Evolutionary conservation across 2,113 vertebrate species (phyloP), one percentile per base, ranked within the genome.

Genomic region (Clarias batrachus): DNA sequence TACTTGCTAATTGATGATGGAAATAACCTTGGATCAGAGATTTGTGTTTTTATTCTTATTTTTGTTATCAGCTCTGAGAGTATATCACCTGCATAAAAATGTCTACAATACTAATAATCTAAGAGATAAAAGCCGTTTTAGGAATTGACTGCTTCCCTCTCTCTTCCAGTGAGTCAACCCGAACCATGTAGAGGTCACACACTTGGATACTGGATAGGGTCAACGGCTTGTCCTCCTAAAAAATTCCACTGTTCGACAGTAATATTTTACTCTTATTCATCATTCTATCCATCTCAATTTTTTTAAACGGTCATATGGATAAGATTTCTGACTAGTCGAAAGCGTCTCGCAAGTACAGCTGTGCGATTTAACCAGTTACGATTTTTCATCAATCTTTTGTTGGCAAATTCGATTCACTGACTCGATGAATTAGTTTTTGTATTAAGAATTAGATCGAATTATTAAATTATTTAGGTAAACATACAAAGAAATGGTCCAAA

Each of bases 211-310:
- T 41, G 82, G 82, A 71, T 57, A 37, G 71, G 81, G 68, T 71
- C 87, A 54, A 82, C 60, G 54, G 57, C 77, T 30, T 85, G 59
- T 80, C 57, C 85, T 87, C 85, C 52, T 81, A 41, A 27, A 37
- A 57, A 57, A 88, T 84, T 84, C 84, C 76, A 68, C 11, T 66
- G 57, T 62, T 56, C 27, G 81, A 83, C 59, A 56, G n/a, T 81
- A 76, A 86, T 81, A 4, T 37, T 52, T 23, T 66, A 37, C n/a
- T 13, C 33, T 37, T 80, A 80, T 88, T 86, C 41, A 88, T 83
- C 66, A 81, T 84, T 19, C 80, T 74, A 25, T 8, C 63, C 14
- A 54, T 27, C 14, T 77, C 56, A 25, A 56, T 56, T 56, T 56
- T n/a, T 54, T 54, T 17, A 33, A 48, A 25, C 1, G 52, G 74